Conservation (phyloP, 2,113 vertebrate species). For the Origma solitaria region DNA sequence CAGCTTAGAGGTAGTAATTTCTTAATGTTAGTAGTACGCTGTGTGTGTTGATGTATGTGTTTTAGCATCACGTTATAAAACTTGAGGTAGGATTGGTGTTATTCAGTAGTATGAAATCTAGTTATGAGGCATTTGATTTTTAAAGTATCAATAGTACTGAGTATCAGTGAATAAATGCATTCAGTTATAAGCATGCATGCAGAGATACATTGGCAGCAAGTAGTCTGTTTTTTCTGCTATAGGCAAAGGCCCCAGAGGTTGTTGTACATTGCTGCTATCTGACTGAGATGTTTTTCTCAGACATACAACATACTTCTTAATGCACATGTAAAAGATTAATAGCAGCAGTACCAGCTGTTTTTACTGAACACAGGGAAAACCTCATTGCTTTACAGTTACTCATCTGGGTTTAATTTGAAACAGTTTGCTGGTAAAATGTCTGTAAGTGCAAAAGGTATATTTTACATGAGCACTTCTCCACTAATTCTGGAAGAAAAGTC, state of each 20-base stretch:
- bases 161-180: not conserved
- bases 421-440: slow-evolving; percentile 7
- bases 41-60: not conserved
- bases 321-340: slow-evolving; percentile 4
- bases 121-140: not conserved
- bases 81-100: not conserved
- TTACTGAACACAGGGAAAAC: slow-evolving; percentile 17
- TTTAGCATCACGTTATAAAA: not conserved
- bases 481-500: not conserved
- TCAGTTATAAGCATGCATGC: not conserved
- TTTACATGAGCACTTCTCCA: not conserved
- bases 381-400: slow-evolving; percentile 11
- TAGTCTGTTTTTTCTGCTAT: not conserved
- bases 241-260: not conserved
- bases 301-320: not conserved
- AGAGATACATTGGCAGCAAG: not conserved
- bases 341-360: slow-evolving; percentile 21
- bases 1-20: not conserved
- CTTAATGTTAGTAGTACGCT: not conserved
- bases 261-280: slow-evolving; percentile 21
- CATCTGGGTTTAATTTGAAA: slow-evolving; percentile 48
- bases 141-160: not conserved
- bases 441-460: slow-evolving; percentile 23
- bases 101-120: not conserved
- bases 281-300: slow-evolving; percentile 2